Evolutionary conservation across 2,888 invertebrate species (phyloP), one percentile per base, ranked within the genome.

Genomic region (Drosophila pseudotakahashii): DNA sequence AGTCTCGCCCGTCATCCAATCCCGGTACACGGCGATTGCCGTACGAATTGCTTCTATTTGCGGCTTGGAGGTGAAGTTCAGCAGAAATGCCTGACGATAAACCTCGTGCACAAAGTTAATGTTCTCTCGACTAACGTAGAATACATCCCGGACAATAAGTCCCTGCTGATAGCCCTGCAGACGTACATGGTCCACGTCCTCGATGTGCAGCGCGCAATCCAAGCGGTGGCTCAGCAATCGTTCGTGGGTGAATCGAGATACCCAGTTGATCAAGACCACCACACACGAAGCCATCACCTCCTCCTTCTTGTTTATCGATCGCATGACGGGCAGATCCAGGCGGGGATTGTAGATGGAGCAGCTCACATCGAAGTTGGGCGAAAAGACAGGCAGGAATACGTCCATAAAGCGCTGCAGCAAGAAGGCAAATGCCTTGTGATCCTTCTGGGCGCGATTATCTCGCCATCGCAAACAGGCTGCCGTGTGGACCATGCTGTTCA

Each of bases 91-190:
- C 93, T 98, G 98, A 32, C 98, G 94, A 90, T 98, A 96, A 63
- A 98, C 94, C 93, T 99, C 99, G 88, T 98, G 97, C 32, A 98
- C 95, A 90, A 99, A 97, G 93, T 99, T 98, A 7, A 99, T 96
- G 91, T 98, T 98, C 79, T 98, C 97, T 51, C 98, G 94, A 42
- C 95, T 96, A 32, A 95, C 94, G 90, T 97, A 98, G 44, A 99
- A 93, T 16, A 98, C 98, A 84, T 97, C 96, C 50, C 97, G 95
- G 0, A 98, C 98, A 60, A 98, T 95, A 80, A 94, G 81, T 19
- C 89, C 89, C 73, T 92, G 92, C 52, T 91, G 88, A 47, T 91
- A 92, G 34, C 90, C 90, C 54, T 90, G 85, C 34, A 89, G 68
- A 2, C 90, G 90, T n/a, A 82, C 80, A 45, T 91, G 90, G 59